Percentiles rank a stretch among this genome's conserved stretches.
Conservation (phyloP, 2,797 vertebrate genomes). For the Tokudaia muenninki region DNA sequence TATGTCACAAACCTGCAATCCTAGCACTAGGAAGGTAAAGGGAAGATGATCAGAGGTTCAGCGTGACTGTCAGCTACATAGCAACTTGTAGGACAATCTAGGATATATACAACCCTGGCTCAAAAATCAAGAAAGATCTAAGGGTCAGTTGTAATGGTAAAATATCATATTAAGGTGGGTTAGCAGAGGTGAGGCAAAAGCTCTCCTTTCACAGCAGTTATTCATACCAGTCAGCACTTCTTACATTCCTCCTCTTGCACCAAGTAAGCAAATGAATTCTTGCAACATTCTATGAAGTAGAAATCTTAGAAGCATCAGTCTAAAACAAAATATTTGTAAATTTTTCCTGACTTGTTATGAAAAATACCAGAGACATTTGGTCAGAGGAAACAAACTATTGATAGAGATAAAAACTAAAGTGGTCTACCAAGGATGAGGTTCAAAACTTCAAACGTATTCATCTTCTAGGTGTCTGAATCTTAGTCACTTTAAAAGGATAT, state of each 20-base stretch:
- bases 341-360: not conserved
- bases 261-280: not conserved
- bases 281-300: not conserved
- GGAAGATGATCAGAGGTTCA: not conserved
- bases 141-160: not conserved
- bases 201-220: not conserved
- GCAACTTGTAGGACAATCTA: not conserved
- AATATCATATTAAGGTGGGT: not conserved
- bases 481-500: not conserved
- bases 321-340: conserved; percentile 25
- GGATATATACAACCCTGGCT: not conserved
- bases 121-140: not conserved
- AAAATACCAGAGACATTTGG: conserved; percentile 35
- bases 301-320: not conserved
- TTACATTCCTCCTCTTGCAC: not conserved
- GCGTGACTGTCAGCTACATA: not conserved
- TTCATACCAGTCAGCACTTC: not conserved
- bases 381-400: conserved; percentile 6
- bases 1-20: not conserved
- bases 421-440: not conserved
- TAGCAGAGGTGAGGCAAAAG: not conserved
- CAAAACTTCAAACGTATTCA: not conserved
- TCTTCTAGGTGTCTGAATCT: not conserved
- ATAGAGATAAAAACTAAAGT: not conserved
- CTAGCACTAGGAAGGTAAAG: not conserved